These are phyloP conservation scores for Parotia lawesii DNA, from an alignment of 2,113 vertebrate species.

Conservation along the genomic window DNA sequence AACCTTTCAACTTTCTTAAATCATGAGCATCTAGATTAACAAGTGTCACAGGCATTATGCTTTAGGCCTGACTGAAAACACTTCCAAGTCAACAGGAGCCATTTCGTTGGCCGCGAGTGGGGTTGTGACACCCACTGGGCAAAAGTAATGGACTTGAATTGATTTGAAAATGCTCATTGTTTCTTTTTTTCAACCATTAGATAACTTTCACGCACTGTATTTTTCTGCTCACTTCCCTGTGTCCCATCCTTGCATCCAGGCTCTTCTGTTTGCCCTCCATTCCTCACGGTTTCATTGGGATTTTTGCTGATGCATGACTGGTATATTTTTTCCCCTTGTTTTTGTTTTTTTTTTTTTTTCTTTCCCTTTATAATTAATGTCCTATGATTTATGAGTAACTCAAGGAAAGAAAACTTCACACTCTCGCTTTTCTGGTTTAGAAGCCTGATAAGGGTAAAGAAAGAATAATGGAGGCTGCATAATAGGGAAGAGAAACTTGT, in stretches of 20 bases:
- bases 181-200: background rate
- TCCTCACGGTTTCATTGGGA: background rate
- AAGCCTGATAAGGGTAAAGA: background rate
- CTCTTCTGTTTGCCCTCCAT: background rate
- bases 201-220: background rate
- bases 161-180: background rate
- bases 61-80: background rate
- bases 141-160: background rate
- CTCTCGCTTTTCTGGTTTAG: background rate
- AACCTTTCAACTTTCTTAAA: background rate
- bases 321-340: accelerated
- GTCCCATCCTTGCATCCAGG: background rate
- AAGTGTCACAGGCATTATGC: background rate
- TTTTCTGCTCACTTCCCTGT: background rate
- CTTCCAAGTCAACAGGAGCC: background rate
- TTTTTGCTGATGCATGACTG: background rate
- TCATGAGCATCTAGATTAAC: background rate
- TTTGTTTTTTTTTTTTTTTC: background rate
- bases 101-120: background rate
- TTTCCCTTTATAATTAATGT: background rate
- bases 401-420: background rate
- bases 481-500: background rate
- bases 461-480: background rate
- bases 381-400: background rate
- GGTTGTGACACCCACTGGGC: background rate